These are phyloP conservation scores for Hydrolagus colliei DNA, from an alignment of 2,797 vertebrate genomes.

Conservation along the genomic window DNA sequence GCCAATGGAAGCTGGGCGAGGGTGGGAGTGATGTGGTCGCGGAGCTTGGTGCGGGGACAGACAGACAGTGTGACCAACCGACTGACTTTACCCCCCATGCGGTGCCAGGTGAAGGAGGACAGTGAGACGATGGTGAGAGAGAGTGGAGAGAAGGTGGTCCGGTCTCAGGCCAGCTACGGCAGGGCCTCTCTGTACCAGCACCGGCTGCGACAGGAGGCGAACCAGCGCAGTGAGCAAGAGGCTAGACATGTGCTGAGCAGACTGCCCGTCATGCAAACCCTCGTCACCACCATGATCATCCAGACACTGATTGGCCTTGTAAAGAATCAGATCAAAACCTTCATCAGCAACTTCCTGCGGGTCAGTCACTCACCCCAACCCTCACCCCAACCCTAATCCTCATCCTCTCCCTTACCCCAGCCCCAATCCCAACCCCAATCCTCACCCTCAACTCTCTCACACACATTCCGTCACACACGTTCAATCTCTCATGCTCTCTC, in stretches of 20 bases:
- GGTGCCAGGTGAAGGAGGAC: slow-evolving; percentile 58
- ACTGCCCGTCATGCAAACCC: slow-evolving; percentile 56
- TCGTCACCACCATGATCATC: slow-evolving; percentile 61
- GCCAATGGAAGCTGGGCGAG: no score
- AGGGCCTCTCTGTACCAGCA: slow-evolving; percentile 50
- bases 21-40: no score
- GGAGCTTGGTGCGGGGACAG: no score
- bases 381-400: no score
- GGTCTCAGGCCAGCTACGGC: slow-evolving; percentile 36
- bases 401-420: no score
- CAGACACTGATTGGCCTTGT: slow-evolving; percentile 58
- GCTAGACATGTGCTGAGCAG: slow-evolving; percentile 49
- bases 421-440: no score
- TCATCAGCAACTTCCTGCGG: slow-evolving; percentile 55
- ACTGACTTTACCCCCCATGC: not conserved
- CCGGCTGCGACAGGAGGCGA: slow-evolving; percentile 38
- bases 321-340: slow-evolving; percentile 48
- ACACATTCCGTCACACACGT: not conserved
- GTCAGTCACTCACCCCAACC: slow-evolving; percentile 44
- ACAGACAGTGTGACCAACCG: not conserved
- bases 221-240: slow-evolving; percentile 44
- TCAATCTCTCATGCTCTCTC: not conserved
- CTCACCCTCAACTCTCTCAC: no score
- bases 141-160: slow-evolving; percentile 51
- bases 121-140: slow-evolving; percentile 52